Base-by-base conservation (phyloP, 2,888 invertebrate genomes). In the Biston stratarius region DNA sequence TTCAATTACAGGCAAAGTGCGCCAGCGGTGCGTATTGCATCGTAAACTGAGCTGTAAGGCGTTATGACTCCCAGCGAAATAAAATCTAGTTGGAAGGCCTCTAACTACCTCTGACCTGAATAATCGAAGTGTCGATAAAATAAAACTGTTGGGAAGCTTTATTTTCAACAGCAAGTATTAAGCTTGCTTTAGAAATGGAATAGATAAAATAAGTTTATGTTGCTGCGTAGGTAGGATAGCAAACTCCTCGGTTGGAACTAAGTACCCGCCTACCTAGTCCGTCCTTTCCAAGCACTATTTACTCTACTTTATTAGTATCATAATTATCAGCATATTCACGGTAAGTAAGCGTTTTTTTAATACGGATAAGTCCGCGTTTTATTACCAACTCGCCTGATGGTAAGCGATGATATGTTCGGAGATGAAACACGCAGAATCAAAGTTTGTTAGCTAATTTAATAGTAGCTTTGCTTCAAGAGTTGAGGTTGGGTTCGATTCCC, bases 1-100 rank as follows among this genome's bases (percentile, higher is more conserved):
- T 90, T 90, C 86, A 91, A 90, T 91, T 90, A 91, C 86, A 82
- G 79, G 91, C 90, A 91, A 92, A 91, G 87, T 89, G 86, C 83
- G 84, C 82, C 77, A 76, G 76, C 81, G 82, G 86, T 88, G 89
- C 89, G 90, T 91, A 88, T 89, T 89, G 88, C 89, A 88, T 89
- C 89, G 88, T 90, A 87, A 89, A 91, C 83, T 87, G 83, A 78
- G 67, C 67, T 62, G 82, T 90, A 90, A 89, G 88, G 86, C 86
- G 89, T 86, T 90, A 88, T 85, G 88, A 84, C 83, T 83, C 79
- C 74, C 76, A 75, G 76, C 79, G 77, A 81, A 84, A 84, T 87
- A 88, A 86, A 87, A 83, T 77, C 77, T 74, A 78, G 75, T 76
- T 76, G 66, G 71, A 75, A 77, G 69, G 70, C 73, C 64, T 69